These are phyloP conservation scores for Rhynchomys soricoides DNA, from an alignment of 2,113 vertebrate species.

Conservation along the genomic window DNA sequence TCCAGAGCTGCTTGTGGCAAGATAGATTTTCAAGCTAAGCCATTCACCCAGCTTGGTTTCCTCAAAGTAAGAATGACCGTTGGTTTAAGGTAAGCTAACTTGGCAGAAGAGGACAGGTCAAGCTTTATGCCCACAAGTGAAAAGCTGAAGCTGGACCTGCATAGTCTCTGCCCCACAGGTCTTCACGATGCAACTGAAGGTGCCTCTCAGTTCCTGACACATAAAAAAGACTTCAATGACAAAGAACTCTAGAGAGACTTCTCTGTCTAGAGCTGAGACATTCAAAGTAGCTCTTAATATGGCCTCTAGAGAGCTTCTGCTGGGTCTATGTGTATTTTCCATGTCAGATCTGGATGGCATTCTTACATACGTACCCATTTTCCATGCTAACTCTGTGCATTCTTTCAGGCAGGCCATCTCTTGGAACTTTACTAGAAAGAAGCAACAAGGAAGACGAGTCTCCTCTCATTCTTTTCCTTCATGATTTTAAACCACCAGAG, in stretches of 20 bases:
- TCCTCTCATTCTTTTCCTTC: background rate
- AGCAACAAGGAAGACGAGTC: background rate
- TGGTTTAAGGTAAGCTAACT: background rate
- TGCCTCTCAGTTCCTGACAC: background rate
- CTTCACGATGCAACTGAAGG: background rate
- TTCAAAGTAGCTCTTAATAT: background rate
- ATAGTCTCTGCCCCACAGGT: background rate
- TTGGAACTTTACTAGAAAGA: background rate
- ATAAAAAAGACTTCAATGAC: background rate
- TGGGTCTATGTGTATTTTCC: background rate
- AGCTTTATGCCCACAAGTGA: background rate
- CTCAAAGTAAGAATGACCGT: background rate
- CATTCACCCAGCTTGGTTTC: background rate
- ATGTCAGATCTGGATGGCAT: background rate
- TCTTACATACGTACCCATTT: background rate
- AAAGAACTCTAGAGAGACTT: background rate
- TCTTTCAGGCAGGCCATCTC: background rate
- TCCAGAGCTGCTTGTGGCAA: background rate
- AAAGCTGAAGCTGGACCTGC: background rate
- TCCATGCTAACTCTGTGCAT: background rate
- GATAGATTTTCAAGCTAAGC: conserved; percentile 13
- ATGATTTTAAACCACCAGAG: background rate
- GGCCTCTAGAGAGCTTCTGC: background rate
- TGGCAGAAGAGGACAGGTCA: too few relatives aligned
- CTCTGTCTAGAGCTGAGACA: background rate